A percentile compares a stretch with the other conserved stretches of the same genome.
Conservation (phyloP, 2,113 vertebrate species). For the Nibea albiflora region DNA sequence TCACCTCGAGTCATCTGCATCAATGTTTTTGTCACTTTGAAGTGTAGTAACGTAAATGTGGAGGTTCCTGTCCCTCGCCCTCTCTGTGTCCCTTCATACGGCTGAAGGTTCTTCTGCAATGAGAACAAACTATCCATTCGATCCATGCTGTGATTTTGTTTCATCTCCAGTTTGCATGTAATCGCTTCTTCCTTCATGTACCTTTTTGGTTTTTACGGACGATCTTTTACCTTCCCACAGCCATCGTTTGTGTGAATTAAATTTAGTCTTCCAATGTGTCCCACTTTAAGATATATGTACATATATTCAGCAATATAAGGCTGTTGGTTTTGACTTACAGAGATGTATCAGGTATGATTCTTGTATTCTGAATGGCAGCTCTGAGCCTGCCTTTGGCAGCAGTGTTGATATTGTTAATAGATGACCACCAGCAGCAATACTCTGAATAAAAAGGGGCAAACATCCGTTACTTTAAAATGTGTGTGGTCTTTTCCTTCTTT, state of each 20-base stretch:
- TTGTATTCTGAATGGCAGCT: conserved; percentile 60
- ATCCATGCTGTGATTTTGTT: conserved; percentile 15
- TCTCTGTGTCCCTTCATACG: background rate
- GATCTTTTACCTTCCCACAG: conserved; percentile 30
- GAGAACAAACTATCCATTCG: background rate
- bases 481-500: background rate
- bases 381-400: conserved; percentile 56
- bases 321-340: conserved; percentile 45
- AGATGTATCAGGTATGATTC: conserved; percentile 55
- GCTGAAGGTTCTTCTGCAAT: background rate
- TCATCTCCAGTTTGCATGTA: conserved; percentile 36
- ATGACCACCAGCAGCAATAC: conserved; percentile 67
- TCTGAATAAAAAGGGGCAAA: conserved; percentile 57
- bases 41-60: background rate
- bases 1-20: background rate
- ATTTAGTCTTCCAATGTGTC: conserved; percentile 57
- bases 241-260: conserved; percentile 25
- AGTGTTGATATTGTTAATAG: conserved; percentile 63
- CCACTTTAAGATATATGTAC: conserved; percentile 35
- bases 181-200: conserved; percentile 78
- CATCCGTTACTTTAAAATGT: conserved; percentile 46
- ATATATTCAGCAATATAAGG: conserved; percentile 56
- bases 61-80: background rate
- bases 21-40: background rate
- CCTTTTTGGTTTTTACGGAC: conserved; percentile 79